Base-by-base conservation (phyloP, 2,888 invertebrate genomes). In the Tortricodes alternella region DNA sequence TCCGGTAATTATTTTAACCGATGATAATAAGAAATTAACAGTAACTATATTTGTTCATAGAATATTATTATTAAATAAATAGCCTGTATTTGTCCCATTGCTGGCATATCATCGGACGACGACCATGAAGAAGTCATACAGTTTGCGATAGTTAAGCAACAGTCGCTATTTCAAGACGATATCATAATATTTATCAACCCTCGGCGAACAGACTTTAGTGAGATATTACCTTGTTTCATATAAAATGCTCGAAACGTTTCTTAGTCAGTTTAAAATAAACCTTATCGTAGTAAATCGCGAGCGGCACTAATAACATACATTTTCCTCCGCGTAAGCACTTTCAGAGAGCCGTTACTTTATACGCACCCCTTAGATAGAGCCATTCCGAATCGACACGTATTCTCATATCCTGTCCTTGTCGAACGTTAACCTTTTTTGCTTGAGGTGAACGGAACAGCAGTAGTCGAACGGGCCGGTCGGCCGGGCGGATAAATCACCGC, bases 271-370 rank as follows among this genome's bases (percentile, higher is more conserved):
- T 44, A 13, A 44, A 52, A 23, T 41, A 24, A 44, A 19, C 43
- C 43, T 41, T 51, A 35, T 24, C 34, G 43, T 35, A 27, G 52
- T 44, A 37, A 51, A 43, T 41, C 43, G 27, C 43, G 27, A 41
- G 34, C 35, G 19, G 24, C 16, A 23, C 52, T 52, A 44, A 52
- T 52, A 43, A 52, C 44, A 51, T 43, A 52, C 43, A 43, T 44
- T 44, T 44, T 35, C 35, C 35, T 27, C 35, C 43, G 27, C 44
- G 35, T 35, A 27, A 52, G 43, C 43, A 44, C 52, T 52, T 52
- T 44, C 44, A 3, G 15, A 52, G 43, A 44, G 27, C 35, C 43
- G 41, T 41, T 51, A 34, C 32, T 41, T 51, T 51, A 41, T 51
- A 24, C 50, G 19, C 38, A 18, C 23, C 32, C 9, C 23, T 18